phyloP scores from a whole-genome alignment of 2,888 invertebrate genomes.

The Anorthoa munda region DNA sequence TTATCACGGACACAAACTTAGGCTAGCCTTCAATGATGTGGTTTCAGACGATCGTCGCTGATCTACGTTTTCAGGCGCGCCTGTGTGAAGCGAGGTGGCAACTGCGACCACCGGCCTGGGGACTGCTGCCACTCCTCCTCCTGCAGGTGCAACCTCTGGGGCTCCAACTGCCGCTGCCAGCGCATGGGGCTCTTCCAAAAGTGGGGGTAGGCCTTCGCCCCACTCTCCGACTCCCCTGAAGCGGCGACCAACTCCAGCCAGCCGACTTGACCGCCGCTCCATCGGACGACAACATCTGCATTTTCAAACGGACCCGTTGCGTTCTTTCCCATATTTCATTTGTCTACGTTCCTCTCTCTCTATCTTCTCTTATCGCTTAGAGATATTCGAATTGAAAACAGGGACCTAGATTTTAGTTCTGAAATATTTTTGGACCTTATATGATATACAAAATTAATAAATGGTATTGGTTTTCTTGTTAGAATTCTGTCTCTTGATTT shows the following conservation, averaged over 20 bases:
- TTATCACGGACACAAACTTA: conserved; percentile 79
- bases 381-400: conserved; percentile 85
- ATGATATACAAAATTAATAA: conserved; percentile 80
- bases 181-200: conserved; percentile 97
- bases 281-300: conserved; percentile 84
- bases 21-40: conserved; percentile 90
- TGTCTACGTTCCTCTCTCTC: conserved; percentile 54
- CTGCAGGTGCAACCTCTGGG: conserved; percentile 97
- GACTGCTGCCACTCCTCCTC: conserved; percentile 97
- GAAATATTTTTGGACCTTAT: conserved; percentile 88
- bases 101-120: conserved; percentile 96
- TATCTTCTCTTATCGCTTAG: conserved; percentile 69
- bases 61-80: conserved; percentile 96
- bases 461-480: conserved; percentile 65
- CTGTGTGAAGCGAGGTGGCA: conserved; percentile 95
- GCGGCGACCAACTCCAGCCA: conserved; percentile 84
- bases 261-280: conserved; percentile 88
- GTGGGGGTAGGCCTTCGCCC: conserved; percentile 92
- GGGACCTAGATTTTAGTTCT: conserved; percentile 88
- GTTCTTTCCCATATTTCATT: conserved; percentile 77
- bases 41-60: conserved; percentile 95
- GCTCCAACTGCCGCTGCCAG: conserved; percentile 96
- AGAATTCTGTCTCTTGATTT: conserved; percentile 64
- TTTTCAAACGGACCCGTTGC: conserved; percentile 84
- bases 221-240: conserved; percentile 75